A percentile compares a stretch with the other conserved stretches of the same genome.
Conservation (phyloP, 2,888 invertebrate species). For the Ennomos fuscantarius region DNA sequence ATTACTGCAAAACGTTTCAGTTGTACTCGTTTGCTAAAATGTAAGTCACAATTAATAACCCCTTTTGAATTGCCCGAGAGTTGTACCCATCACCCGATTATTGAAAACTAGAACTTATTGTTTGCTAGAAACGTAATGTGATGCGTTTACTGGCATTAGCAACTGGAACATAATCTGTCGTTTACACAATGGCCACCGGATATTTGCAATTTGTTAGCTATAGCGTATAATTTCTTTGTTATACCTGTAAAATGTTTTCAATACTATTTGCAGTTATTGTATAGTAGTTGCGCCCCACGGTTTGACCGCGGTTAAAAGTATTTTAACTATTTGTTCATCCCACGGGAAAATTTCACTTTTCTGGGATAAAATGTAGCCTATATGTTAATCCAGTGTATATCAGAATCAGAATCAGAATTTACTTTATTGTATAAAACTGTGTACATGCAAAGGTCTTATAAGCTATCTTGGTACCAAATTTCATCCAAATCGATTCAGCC, state of each 20-base stretch:
- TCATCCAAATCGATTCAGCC: too few species aligned
- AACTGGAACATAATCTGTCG: slow-evolving; percentile 39
- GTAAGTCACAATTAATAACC: slow-evolving; percentile 43
- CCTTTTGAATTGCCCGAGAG: slow-evolving; percentile 14
- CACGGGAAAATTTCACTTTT: too few species aligned
- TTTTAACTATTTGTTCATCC: too few species aligned
- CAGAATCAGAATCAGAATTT: too few species aligned
- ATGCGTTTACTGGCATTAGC: slow-evolving; percentile 34
- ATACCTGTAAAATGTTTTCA: slow-evolving; percentile 27
- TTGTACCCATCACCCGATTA: slow-evolving; percentile 23
- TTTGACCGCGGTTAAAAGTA: too few species aligned
- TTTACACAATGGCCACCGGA: slow-evolving; percentile 46
- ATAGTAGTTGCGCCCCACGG: too few species aligned
- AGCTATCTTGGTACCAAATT: too few species aligned
- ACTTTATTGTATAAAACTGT: too few species aligned
- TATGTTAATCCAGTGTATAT: too few species aligned
- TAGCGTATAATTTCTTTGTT: slow-evolving; percentile 28
- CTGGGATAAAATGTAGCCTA: too few species aligned
- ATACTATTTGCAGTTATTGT: slow-evolving; percentile 29
- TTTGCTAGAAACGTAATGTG: slow-evolving; percentile 46
- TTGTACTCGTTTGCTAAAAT: slow-evolving; percentile 34
- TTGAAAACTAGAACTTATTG: slow-evolving; percentile 34
- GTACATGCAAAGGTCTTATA: too few species aligned
- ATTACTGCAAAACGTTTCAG: slow-evolving; percentile 18
- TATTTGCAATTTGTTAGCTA: slow-evolving; percentile 57